These are phyloP conservation scores for Copsychus sechellarum DNA, from an alignment of 2,113 vertebrate genomes.

Conservation along the genomic window DNA sequence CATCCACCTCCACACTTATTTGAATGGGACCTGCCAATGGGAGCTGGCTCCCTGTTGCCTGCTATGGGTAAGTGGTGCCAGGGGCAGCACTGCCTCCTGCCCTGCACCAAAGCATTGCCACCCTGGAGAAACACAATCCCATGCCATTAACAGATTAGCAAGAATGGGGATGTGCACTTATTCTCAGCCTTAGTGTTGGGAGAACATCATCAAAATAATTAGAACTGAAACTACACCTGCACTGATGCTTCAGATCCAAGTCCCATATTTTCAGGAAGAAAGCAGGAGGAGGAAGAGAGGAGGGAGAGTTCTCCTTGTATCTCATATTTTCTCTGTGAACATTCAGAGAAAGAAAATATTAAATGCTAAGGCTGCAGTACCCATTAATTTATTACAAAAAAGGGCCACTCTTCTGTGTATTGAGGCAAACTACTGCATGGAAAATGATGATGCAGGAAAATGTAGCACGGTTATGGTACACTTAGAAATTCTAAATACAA, in stretches of 20 bases:
- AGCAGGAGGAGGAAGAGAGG: not conserved
- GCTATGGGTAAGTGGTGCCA: too few species aligned
- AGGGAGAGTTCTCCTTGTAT: not conserved
- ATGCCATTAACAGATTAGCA: not conserved
- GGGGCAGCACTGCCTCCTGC: not conserved
- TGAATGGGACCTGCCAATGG: not conserved
- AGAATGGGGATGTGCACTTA: not conserved
- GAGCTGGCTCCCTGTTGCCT: not conserved
- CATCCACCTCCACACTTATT: not conserved
- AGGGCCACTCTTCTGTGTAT: not conserved
- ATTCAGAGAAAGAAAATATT: not conserved
- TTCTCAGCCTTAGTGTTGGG: not conserved
- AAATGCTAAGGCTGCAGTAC: not conserved
- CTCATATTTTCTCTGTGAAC: not conserved
- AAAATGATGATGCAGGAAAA: not conserved
- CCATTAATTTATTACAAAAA: not conserved
- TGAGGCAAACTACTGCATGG: not conserved
- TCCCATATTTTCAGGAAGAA: not conserved
- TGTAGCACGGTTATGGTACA: accelerated
- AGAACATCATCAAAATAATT: not conserved
- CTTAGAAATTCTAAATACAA: not conserved
- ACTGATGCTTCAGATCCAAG: not conserved
- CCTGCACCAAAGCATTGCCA: not conserved
- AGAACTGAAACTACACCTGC: not conserved
- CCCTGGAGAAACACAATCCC: not conserved